Percentiles rank a stretch among this genome's conserved stretches.
phyloP scores from a whole-genome alignment of 2,888 invertebrate genomes.

The Leptopterna dolabrata region DNA sequence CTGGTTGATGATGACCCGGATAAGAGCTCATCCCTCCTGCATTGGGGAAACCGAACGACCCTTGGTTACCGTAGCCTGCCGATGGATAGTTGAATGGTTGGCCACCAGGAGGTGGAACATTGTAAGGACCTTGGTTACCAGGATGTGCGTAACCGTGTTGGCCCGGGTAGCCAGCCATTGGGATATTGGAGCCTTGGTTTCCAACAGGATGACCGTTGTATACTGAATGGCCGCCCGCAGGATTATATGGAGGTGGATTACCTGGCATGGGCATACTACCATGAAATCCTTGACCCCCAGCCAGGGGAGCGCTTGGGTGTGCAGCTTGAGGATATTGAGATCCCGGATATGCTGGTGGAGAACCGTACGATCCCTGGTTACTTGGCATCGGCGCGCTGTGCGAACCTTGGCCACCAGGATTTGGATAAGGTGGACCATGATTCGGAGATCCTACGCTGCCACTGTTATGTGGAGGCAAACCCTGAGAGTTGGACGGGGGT shows the following conservation, averaged over 20 bases:
- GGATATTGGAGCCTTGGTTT: background rate
- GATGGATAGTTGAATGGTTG: background rate
- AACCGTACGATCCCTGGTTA: background rate
- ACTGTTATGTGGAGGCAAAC: no score
- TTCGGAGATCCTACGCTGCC: background rate
- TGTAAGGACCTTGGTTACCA: background rate
- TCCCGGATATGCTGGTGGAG: background rate
- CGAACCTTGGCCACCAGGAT: background rate
- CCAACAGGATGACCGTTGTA: background rate
- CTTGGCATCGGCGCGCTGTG: background rate
- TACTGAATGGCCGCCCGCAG: background rate
- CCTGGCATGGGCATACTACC: background rate
- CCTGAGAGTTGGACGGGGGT: background rate
- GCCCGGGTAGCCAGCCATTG: background rate
- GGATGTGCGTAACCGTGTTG: background rate
- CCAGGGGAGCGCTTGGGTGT: background rate
- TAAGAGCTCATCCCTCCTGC: background rate
- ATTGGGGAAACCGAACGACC: background rate
- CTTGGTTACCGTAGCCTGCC: background rate
- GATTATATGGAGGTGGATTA: background rate
- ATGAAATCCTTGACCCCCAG: background rate
- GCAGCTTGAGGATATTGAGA: background rate
- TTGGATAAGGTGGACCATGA: background rate
- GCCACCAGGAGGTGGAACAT: background rate
- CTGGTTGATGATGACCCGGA: background rate